Percentiles rank a stretch among this genome's conserved stretches.
Conservation (phyloP, 2,888 invertebrate species). For the Synergus umbraculus region DNA sequence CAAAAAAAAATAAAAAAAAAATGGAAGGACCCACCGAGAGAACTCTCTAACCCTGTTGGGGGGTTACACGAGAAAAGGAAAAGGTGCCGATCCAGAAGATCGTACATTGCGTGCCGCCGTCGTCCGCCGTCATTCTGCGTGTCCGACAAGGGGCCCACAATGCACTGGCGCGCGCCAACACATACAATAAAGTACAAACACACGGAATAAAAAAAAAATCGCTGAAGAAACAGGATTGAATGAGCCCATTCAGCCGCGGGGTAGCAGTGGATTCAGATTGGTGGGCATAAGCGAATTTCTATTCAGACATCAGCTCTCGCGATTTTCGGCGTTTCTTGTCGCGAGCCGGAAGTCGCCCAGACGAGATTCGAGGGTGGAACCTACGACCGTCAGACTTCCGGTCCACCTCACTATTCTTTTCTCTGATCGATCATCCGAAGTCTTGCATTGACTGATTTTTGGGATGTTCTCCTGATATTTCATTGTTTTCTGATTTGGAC, state of each 20-base stretch:
- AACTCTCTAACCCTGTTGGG: neutral
- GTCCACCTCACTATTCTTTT: neutral
- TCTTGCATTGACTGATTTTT: neutral
- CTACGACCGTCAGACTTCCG: slow-evolving; percentile 31
- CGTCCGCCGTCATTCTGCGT: slow-evolving; percentile 28
- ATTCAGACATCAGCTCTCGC: slow-evolving; percentile 49
- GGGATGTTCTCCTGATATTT: neutral
- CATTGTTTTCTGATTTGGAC: neutral
- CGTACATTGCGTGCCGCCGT: slow-evolving; percentile 41
- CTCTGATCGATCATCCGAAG: neutral
- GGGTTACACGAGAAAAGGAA: slow-evolving; percentile 11
- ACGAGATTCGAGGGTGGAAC: slow-evolving; percentile 61
- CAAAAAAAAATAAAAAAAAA: neutral
- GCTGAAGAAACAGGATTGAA: slow-evolving; percentile 43
- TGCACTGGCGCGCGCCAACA: slow-evolving; percentile 54
- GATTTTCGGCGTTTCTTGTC: slow-evolving; percentile 51
- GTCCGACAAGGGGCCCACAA: slow-evolving; percentile 44
- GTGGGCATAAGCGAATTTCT: slow-evolving; percentile 43
- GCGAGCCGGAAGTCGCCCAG: slow-evolving; percentile 72
- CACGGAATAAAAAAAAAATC: slow-evolving; percentile 1
- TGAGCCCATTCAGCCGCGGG: slow-evolving; percentile 47
- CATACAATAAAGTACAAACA: slow-evolving; percentile 46
- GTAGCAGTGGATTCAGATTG: slow-evolving; percentile 42
- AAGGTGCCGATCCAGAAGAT: slow-evolving; percentile 29
- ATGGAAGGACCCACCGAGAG: neutral